A percentile compares a stretch with the other conserved stretches of the same genome.
Evolutionary conservation across 1,140 invertebrate species (phyloP).

Genomic region (Pseudomyrmex concolor): DNA sequence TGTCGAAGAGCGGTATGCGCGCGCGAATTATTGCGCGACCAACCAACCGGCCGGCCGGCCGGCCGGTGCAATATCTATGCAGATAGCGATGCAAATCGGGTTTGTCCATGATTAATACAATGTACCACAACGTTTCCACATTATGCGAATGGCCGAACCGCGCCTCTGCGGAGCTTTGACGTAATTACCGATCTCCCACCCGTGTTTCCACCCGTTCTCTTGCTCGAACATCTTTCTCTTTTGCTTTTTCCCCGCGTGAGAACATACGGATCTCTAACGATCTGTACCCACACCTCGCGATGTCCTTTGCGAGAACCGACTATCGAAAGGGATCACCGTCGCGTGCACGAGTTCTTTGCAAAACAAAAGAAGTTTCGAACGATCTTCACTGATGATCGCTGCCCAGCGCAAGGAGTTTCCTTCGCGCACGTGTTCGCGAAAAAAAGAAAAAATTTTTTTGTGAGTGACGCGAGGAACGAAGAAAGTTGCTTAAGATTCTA

Average conservation of each 20-base stretch:
- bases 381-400: too few relatives aligned
- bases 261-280: neutral
- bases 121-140: conserved; percentile 70
- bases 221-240: conserved; percentile 29
- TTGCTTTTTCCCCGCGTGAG: conserved; percentile 15
- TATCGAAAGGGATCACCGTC: neutral
- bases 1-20: conserved; percentile 21
- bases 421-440: neutral
- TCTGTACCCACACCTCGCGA: neutral
- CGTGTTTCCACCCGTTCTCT: neutral
- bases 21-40: conserved; percentile 56
- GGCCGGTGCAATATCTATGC: conserved; percentile 68
- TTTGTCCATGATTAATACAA: conserved; percentile 73
- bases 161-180: conserved; percentile 50
- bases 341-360: too few relatives aligned
- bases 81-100: conserved; percentile 73
- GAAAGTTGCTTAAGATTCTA: neutral
- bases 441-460: neutral
- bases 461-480: neutral
- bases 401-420: too few relatives aligned
- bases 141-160: conserved; percentile 70
- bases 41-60: neutral
- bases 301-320: neutral
- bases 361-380: too few relatives aligned
- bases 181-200: conserved; percentile 57